A percentile compares a stretch with the other conserved stretches of the same genome.
These are phyloP conservation scores for Tenthredo notha DNA, from an alignment of 2,888 invertebrate genomes.

Conservation along the genomic window DNA sequence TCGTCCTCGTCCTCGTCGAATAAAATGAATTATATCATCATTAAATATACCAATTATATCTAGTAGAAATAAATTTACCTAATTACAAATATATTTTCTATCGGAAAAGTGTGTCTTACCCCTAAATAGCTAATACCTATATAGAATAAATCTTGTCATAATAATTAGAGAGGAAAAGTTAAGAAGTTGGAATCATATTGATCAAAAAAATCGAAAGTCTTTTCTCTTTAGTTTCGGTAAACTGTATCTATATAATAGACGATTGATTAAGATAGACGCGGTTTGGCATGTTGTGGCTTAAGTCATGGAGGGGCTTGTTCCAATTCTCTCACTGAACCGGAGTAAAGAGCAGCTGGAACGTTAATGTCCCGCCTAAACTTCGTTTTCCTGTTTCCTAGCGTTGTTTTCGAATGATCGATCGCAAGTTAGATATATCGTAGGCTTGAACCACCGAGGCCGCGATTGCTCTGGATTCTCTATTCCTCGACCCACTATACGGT, in stretches of 20 bases:
- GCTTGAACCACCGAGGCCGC: neutral
- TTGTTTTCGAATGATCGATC: slow-evolving; percentile 42
- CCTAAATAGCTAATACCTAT: no score
- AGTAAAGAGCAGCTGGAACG: slow-evolving; percentile 21
- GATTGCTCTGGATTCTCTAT: slow-evolving; percentile 4
- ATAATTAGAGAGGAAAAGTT: neutral
- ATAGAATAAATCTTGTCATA: no score
- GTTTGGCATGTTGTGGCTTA: slow-evolving; percentile 30
- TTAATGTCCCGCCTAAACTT: slow-evolving; percentile 40
- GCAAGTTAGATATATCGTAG: slow-evolving; percentile 5
- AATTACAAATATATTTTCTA: neutral
- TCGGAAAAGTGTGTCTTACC: no score
- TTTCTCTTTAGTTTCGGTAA: neutral
- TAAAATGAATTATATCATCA: neutral
- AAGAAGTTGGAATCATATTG: neutral
- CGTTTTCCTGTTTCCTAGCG: slow-evolving; percentile 34
- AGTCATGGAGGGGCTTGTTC: slow-evolving; percentile 20
- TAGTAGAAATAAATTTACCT: neutral
- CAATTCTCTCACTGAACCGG: neutral
- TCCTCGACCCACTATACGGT: neutral
- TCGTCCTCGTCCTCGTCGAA: neutral
- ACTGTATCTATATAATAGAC: neutral
- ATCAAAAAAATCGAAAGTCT: neutral
- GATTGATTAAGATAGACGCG: slow-evolving; percentile 36
- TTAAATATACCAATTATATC: neutral